Evolutionary conservation across 2,888 invertebrate genomes (phyloP), one percentile per base, ranked within the genome.

Genomic region (Argyresthia albistria): DNA sequence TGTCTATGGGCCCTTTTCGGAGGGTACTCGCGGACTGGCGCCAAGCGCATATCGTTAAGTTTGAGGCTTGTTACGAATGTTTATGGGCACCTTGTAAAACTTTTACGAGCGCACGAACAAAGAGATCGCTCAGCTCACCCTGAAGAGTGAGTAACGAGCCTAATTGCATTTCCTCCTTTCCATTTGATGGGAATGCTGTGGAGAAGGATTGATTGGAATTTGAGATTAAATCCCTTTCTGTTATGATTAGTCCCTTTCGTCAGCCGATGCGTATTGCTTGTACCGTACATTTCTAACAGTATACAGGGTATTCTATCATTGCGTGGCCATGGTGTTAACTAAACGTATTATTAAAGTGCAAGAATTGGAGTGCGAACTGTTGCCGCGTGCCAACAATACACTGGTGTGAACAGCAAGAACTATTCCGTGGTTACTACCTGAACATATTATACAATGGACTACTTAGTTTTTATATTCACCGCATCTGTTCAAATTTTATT

Each of bases 41-140:
- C 77, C 76, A 70, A 25, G 59, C 60, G 64, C 63, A 61, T 60
- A 66, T 70, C 67, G 67, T 70, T 69, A 66, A 63, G 69, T 62
- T 65, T 60, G 57, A 46, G 66, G 65, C 65, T 68, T 65, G 64
- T 66, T 59, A 56, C 6, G 25, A 25, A 61, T 59, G 61, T 72
- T 73, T 71, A 72, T 69, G 64, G 58, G 56, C 63, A 61, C 48
- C 35, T 39, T 53, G 42, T 46, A 15, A 53, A 50, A 39, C 43
- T 36, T 49, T 35, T 53, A 49, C 45, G 45, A 53, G 46, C 51
- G 43, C 49, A 47, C 43, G 45, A 43, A 46, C 53, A 50, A 46
- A 46, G 50, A 53, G 46, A 46, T 47, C 51, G 9, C 12, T 37
- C 49, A 35, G n/a, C n/a, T 52, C 46, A 50, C 45, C 53, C 43